Conservation (phyloP, 2,888 invertebrate genomes). For the Apotomis capreana region DNA sequence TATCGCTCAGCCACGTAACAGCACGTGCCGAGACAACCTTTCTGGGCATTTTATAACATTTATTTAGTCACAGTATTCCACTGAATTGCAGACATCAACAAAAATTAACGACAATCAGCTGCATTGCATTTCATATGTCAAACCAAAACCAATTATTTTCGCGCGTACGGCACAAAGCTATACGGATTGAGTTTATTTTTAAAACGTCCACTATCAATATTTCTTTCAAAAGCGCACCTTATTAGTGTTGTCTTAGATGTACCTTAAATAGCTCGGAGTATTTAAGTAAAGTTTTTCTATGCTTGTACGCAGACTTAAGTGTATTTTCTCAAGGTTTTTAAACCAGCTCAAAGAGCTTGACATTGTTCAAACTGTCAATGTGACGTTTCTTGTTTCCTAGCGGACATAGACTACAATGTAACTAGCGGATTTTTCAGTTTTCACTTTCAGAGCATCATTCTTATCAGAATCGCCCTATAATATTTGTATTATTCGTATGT, state of each 20-base stretch:
- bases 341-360: background rate
- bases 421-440: background rate
- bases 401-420: no score
- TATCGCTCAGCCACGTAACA: constrained; percentile 74
- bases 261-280: no score
- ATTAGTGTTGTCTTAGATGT: no score
- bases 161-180: background rate
- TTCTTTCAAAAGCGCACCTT: no score
- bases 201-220: no score
- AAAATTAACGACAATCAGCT: constrained; percentile 10
- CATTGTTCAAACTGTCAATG: background rate
- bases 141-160: constrained; percentile 19
- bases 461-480: background rate
- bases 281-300: background rate
- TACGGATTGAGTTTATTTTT: no score
- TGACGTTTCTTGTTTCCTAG: constrained; percentile 7
- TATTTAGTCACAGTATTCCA: background rate
- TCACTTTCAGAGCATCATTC: background rate
- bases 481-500: background rate
- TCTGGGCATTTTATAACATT: constrained; percentile 56
- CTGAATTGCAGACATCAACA: constrained; percentile 9
- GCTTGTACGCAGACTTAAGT: background rate
- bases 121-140: constrained; percentile 6
- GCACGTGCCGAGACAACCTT: constrained; percentile 52
- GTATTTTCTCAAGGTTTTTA: background rate